Evolutionary conservation across 1,140 invertebrate species (phyloP), one percentile per base, ranked within the genome.

Genomic region (Cheumatopsyche charites): DNA sequence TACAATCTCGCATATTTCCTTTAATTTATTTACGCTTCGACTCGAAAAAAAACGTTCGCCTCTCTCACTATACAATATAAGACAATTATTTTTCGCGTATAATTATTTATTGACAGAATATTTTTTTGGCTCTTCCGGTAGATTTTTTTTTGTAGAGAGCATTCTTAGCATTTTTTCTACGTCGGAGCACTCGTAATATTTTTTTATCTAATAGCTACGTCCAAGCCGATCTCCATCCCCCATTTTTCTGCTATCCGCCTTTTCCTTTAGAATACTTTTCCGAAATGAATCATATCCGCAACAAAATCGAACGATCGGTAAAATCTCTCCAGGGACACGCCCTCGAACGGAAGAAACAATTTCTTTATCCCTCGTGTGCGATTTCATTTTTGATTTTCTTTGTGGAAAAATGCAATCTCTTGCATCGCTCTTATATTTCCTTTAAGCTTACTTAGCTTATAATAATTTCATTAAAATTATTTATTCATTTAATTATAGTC

Each of bases 201-300:
- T 58, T 58, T 58, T 58, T 26, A 58, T 58, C 55, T 58, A 58
- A 58, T 58, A 17, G 55, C 21, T 23, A 58, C 23, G 25, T 58
- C 55, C 55, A 23, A 58, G 2, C 17, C 9, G 55, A 25, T 58
- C 55, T 26, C 55, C 23, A 23, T 1, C 55, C 55, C 29, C 29
- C n/a, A n/a, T 9, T 58, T 58, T 58, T 19, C 55, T 58, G 6
- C 23, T 23, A 23, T 58, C 19, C 55, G 21, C 11, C 21, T 36
- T 36, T 36, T 36, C 21, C 23, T 21, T 6, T 21, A 58, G 23
- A 26, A 58, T 58, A 23, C 23, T 58, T 58, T 58, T 26, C n/a
- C 55, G 1, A n/a, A 58, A 58, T 58, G 55, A 58, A 58, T 58
- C 55, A 58, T 58, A 58, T 15, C 11, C 15, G 15, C 43, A 47